Evolutionary conservation across 2,113 vertebrate species (phyloP), one percentile per base, ranked within the genome.

Genomic region (Psilopogon haemacephalus): DNA sequence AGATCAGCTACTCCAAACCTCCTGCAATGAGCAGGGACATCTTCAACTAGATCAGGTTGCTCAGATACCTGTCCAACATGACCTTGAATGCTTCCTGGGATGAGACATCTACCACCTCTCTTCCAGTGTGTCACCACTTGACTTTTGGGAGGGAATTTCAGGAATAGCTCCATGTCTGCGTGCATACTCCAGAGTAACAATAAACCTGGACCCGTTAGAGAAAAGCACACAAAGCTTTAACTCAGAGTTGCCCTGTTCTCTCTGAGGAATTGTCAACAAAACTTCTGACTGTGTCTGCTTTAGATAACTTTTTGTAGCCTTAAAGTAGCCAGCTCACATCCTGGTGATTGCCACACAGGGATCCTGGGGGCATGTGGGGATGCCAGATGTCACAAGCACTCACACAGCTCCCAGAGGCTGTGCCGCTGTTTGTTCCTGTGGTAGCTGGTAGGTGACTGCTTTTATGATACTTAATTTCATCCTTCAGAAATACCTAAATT

Each of bases 301-400:
- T 44, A 69, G 48, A 12, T 50, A 69, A 38, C 30, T 63, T 71
- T 46, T 40, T 63, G 9, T 44, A 78, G 23, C 33, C 27, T 64
- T 50, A 50, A 59, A 27, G 18, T 26, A 60, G 5, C 4, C 67
- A 67, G 37, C 55, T 86, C n/a, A 42, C 13, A 63, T 21, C 30
- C 5, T n/a, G 15, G 17, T 19, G 63, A 9, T 6, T 59, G 68
- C 4, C 5, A 62, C 44, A 9, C 26, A 54, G 52, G 26, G 10
- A 26, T 44, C 0, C 0, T 13, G n/a, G 21, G 9, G 50, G 23
- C 19, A 2, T 3, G 5, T 2, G 7, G 9, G 32, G 17, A 15
- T 6, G 12, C 9, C 23, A 63, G 38, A 28, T 56, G 56, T 3
- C n/a, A 10, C 23, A 38, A 12, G 6, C 19, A 54, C 11, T 44